A percentile compares a stretch with the other conserved stretches of the same genome.
Evolutionary conservation across 2,113 vertebrate species (phyloP).

Genomic region (Apteryx mantelli): DNA sequence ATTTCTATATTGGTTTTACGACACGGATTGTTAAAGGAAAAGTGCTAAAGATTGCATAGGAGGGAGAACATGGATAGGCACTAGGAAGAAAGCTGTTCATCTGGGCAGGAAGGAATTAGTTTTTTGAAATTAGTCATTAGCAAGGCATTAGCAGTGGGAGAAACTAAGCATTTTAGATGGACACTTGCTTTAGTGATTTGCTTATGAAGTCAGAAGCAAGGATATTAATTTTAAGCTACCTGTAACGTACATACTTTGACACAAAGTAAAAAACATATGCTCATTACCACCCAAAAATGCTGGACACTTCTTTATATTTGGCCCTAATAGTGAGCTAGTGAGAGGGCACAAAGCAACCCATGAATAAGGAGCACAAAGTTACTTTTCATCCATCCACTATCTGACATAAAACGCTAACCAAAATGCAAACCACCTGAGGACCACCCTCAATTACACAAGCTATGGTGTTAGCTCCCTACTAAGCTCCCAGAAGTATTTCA

Average conservation of each 20-base stretch:
- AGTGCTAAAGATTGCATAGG: background rate
- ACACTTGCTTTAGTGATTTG: background rate
- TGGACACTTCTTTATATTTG: background rate
- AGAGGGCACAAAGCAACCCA: background rate
- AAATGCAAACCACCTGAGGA: background rate
- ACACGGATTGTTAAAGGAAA: background rate
- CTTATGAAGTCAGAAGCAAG: background rate
- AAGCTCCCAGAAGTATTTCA: background rate
- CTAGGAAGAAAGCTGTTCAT: background rate
- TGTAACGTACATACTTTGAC: background rate
- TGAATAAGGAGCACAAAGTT: background rate
- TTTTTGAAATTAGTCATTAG: background rate
- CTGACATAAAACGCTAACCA: background rate
- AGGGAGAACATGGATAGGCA: fast-evolving
- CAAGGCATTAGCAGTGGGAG: background rate
- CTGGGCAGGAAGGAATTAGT: background rate
- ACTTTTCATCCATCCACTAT: background rate
- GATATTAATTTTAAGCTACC: background rate
- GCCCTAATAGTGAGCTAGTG: background rate
- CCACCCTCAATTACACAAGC: background rate
- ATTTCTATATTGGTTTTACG: background rate
- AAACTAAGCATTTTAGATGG: background rate
- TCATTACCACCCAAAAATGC: background rate
- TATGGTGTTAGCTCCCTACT: background rate
- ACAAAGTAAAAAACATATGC: background rate